A percentile compares a stretch with the other conserved stretches of the same genome.
Conservation (phyloP, 2,888 invertebrate genomes). For the Sympetrum striolatum region DNA sequence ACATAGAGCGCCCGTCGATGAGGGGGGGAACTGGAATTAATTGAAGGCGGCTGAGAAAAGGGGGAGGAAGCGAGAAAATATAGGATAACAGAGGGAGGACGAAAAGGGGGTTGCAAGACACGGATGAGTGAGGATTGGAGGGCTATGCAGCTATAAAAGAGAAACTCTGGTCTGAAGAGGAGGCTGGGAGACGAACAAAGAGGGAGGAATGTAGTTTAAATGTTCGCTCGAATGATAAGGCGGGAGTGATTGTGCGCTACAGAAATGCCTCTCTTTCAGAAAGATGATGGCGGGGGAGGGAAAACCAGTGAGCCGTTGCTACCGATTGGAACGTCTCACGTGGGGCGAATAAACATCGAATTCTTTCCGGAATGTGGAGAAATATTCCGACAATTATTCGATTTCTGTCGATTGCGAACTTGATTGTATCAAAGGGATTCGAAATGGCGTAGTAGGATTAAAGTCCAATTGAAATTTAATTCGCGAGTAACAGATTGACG, state of each 20-base stretch:
- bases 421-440: too few species aligned
- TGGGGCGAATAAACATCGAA: neutral
- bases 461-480: too few species aligned
- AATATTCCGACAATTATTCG: too few species aligned
- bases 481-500: too few species aligned
- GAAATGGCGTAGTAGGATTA: too few species aligned
- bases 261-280: neutral
- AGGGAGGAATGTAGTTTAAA: neutral
- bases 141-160: neutral
- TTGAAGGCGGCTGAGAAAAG: neutral
- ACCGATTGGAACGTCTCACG: too few species aligned
- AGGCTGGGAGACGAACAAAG: neutral
- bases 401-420: too few species aligned
- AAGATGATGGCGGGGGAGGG: neutral
- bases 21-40: neutral
- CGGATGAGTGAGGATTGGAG: neutral
- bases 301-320: too few species aligned
- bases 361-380: neutral
- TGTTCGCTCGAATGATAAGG: neutral
- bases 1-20: neutral
- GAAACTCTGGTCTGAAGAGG: neutral
- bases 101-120: neutral
- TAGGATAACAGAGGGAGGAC: neutral
- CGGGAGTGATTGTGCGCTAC: neutral
- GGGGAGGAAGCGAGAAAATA: neutral